Conservation (phyloP, 1,140 invertebrate genomes). For the Muscidifurax raptorellus region DNA sequence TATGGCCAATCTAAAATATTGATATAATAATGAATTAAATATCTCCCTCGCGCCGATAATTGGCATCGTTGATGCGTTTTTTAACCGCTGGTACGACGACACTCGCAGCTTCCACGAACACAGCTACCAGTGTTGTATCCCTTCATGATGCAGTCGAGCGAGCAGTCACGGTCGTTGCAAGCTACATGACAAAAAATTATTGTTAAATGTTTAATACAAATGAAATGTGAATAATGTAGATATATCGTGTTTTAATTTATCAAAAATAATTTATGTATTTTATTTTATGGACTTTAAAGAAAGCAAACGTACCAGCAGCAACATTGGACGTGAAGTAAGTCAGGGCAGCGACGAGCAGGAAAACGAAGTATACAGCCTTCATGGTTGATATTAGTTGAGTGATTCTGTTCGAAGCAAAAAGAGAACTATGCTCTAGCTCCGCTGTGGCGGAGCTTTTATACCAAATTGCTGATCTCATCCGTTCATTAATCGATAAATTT, state of each 20-base stretch:
- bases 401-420: background rate
- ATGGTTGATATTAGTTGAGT: background rate
- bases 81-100: conserved; percentile 19
- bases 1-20: background rate
- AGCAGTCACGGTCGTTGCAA: background rate
- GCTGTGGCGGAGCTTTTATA: background rate
- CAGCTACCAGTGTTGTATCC: conserved; percentile 5
- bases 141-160: conserved; percentile 19
- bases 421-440: background rate
- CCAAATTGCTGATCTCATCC: background rate
- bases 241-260: too few relatives aligned
- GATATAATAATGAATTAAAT: background rate
- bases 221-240: too few relatives aligned
- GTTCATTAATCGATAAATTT: too few relatives aligned
- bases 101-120: background rate
- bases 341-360: background rate
- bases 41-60: too few relatives aligned
- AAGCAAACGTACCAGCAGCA: background rate
- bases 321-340: background rate
- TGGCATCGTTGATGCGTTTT: background rate
- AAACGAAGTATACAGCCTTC: conserved; percentile 7
- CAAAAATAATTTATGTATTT: too few relatives aligned
- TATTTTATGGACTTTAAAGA: too few relatives aligned
- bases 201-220: background rate
- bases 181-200: background rate